Evolutionary conservation across 2,888 invertebrate genomes (phyloP).

Genomic region (Lypha dubia): DNA sequence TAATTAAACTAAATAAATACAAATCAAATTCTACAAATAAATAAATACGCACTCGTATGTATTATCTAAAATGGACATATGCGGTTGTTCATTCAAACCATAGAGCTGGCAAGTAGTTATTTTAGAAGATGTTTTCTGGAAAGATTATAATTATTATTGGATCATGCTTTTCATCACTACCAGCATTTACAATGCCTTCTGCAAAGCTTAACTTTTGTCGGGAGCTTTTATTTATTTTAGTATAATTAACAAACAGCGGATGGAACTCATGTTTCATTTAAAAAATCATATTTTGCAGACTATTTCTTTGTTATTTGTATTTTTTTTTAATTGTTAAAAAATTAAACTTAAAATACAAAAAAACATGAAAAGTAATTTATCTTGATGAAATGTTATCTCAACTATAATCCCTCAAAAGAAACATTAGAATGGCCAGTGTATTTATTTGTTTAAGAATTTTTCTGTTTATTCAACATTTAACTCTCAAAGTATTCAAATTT

Average conservation of each 20-base stretch:
- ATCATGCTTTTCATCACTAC: no score
- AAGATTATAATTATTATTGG: no score
- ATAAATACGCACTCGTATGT: no score
- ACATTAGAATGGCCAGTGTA: conserved; percentile 3
- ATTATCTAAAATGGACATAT: neutral
- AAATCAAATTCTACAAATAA: no score
- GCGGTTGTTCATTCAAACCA: no score
- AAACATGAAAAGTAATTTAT: neutral
- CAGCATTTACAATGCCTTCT: no score
- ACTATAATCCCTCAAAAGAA: neutral
- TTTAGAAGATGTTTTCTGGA: no score
- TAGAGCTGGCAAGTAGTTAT: no score
- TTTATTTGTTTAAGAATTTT: conserved; percentile 5
- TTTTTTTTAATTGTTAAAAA: neutral
- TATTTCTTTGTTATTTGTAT: neutral
- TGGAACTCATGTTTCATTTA: neutral
- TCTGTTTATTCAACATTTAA: conserved; percentile 41
- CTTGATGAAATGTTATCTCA: conserved; percentile 14
- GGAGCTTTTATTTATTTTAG: no score
- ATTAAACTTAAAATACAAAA: no score
- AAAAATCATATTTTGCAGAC: neutral
- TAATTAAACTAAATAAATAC: no score
- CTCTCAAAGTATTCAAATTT: conserved; percentile 59
- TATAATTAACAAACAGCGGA: neutral
- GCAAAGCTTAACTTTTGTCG: no score